A percentile compares a stretch with the other conserved stretches of the same genome.
Conservation (phyloP, 2,797 vertebrate species). For the Benthosema pterotum region DNA sequence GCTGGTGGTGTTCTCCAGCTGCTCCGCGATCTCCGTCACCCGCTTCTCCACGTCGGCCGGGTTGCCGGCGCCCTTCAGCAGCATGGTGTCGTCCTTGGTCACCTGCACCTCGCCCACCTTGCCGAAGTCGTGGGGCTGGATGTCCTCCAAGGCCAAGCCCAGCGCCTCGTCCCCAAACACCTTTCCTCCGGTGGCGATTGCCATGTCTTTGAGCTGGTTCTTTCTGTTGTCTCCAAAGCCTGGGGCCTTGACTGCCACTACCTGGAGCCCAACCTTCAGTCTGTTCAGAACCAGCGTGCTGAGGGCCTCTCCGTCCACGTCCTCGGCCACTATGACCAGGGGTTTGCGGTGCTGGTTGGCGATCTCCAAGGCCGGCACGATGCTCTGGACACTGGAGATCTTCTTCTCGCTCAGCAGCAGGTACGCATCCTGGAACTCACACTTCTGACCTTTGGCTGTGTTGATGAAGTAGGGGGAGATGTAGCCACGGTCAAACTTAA, state of each 20-base stretch:
- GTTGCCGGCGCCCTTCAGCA: slow-evolving; percentile 92
- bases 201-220: slow-evolving; percentile 96
- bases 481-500: slow-evolving; percentile 98
- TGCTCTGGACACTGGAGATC: slow-evolving; percentile 96
- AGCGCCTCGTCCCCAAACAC: slow-evolving; percentile 97
- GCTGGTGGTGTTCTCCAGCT: slow-evolving; percentile 90
- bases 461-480: slow-evolving; percentile 99
- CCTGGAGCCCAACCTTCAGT: slow-evolving; percentile 96
- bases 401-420: slow-evolving; percentile 96
- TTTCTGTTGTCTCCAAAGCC: slow-evolving; percentile 99
- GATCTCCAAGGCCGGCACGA: slow-evolving; percentile 95
- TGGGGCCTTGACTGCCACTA: slow-evolving; percentile 97
- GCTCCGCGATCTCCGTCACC: slow-evolving; percentile 88
- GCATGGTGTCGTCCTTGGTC: slow-evolving; percentile 95
- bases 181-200: slow-evolving; percentile 94
- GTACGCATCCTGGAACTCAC: slow-evolving; percentile 98
- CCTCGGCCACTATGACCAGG: slow-evolving; percentile 95
- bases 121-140: slow-evolving; percentile 95
- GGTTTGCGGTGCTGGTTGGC: slow-evolving; percentile 96
- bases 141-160: slow-evolving; percentile 89
- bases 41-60: slow-evolving; percentile 89
- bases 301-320: slow-evolving; percentile 96
- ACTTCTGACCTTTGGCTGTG: slow-evolving; percentile 95
- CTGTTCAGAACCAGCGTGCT: slow-evolving; percentile 98
- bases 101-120: slow-evolving; percentile 94